Evolutionary conservation across 2,797 vertebrate genomes (phyloP), one percentile per base, ranked within the genome.

Genomic region (Enteromius paludinosus): DNA sequence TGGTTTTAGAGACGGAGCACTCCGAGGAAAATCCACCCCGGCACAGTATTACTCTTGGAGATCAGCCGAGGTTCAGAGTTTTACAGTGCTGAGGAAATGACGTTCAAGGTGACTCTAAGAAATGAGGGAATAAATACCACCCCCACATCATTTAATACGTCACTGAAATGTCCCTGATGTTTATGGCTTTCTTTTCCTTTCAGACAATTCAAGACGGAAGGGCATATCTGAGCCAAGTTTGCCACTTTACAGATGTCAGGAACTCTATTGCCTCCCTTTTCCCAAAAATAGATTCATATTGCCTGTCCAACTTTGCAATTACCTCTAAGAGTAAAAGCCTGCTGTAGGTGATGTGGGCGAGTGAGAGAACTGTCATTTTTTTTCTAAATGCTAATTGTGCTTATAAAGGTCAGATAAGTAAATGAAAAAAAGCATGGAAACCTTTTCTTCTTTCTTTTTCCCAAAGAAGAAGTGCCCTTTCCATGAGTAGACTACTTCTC

Each of bases 331-430:
- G 81, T 88, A 87, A 89, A 87, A 74, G 25, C 52, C 33, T 25
- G 30, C 74, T 78, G 74, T 61, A 68, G 76, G 66, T 70, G 33
- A 83, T 38, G 52, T 79, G 5, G 75, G 85, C 84, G 88, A 92
- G 90, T 89, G 90, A 91, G 86, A 89, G 90, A 93, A 92, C 90
- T 89, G 91, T 91, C 91, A 87, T 93, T 95, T 94, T 92, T 92
- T 90, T 93, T 93, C 54, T 93, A 96, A 96, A 96, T 96, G 94
- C 96, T 96, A 97, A 96, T 93, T 95, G 93, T 93, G 93, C 89
- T 91, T 86, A 88, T 94, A 95, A 96, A 96, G 94, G 94, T 96
- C 95, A 96, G 91, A 89, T 89, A 91, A 94, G 91, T 93, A 93
- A 95, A 95, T 93, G 91, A 93, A 94, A 90, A 90, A 92, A 93